Evolutionary conservation across 37 sponge, comb jelly and placozoan species (phyloP).

Genomic region (Mnemiopsis leidyi): DNA sequence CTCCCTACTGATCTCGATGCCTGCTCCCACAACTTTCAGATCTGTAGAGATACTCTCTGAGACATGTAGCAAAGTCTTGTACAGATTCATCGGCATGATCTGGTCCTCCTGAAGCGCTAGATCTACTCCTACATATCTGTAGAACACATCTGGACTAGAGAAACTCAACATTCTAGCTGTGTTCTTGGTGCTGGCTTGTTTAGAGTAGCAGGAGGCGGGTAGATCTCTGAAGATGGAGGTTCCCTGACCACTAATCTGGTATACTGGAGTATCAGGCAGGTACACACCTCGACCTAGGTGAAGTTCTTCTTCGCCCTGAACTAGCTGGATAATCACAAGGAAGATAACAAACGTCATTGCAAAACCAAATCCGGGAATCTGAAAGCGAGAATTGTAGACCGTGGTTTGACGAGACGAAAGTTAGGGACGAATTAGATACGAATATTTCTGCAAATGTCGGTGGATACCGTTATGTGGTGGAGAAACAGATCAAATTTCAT

Average conservation of each 20-base stretch:
- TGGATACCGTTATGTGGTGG: neutral
- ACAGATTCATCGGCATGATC: neutral
- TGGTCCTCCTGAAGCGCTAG: neutral
- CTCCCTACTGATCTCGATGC: conserved; percentile 2
- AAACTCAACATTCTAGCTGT: neutral
- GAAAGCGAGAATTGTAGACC: too few relatives aligned
- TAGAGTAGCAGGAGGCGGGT: neutral
- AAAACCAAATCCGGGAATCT: too few relatives aligned
- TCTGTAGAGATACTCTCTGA: conserved; percentile 5
- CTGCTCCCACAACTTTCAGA: conserved; percentile 30
- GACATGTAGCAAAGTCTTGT: conserved; percentile 3
- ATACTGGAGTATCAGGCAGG: conserved; percentile 29
- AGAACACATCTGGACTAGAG: neutral
- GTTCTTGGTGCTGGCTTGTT: neutral
- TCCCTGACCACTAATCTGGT: neutral
- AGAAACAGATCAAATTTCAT: neutral
- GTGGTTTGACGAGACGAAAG: neutral
- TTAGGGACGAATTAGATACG: neutral
- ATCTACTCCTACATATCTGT: neutral
- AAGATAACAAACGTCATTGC: neutral
- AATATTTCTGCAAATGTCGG: neutral
- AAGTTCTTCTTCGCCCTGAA: neutral
- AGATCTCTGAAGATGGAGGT: neutral
- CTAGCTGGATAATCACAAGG: neutral
- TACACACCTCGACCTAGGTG: conserved; percentile 29